Evolutionary conservation across 1,140 invertebrate species (phyloP).

Genomic region (Mercenaria mercenaria): DNA sequence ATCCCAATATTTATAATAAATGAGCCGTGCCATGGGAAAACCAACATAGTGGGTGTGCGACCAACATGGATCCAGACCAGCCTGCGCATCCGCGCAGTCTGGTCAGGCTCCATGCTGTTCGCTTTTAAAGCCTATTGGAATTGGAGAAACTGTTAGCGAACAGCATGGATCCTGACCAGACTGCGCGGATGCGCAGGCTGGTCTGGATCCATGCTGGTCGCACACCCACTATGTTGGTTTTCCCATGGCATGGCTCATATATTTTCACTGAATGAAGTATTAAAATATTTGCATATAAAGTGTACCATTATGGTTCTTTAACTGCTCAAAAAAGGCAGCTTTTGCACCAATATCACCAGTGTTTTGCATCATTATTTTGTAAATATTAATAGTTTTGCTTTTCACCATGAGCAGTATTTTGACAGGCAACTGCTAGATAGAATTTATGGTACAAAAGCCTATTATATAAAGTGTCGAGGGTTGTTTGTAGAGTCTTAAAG

Average conservation of each 20-base stretch:
- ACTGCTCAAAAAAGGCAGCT: neutral
- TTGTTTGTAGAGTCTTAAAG: slow-evolving; percentile 1
- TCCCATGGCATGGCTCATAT: too few relatives aligned
- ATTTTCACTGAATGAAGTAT: slow-evolving; percentile 51
- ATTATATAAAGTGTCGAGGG: slow-evolving; percentile 26
- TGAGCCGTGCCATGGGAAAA: too few relatives aligned
- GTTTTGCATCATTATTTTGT: slow-evolving; percentile 43
- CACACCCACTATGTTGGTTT: too few relatives aligned
- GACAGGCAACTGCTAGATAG: neutral
- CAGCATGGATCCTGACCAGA: too few relatives aligned
- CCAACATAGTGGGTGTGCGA: too few relatives aligned
- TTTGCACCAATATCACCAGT: neutral
- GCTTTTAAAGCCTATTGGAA: too few relatives aligned
- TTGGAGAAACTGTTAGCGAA: too few relatives aligned
- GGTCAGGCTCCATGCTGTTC: too few relatives aligned
- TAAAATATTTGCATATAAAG: slow-evolving; percentile 58
- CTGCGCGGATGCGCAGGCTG: too few relatives aligned
- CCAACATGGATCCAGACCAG: too few relatives aligned
- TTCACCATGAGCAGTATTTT: neutral
- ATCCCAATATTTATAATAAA: slow-evolving; percentile 43
- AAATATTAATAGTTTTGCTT: slow-evolving; percentile 36
- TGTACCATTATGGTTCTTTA: neutral
- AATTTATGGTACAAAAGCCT: slow-evolving; percentile 27
- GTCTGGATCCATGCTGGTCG: too few relatives aligned
- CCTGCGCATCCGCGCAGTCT: too few relatives aligned